These are phyloP conservation scores for Vireo griseus DNA, from an alignment of 2,797 vertebrate genomes.

Conservation along the genomic window DNA sequence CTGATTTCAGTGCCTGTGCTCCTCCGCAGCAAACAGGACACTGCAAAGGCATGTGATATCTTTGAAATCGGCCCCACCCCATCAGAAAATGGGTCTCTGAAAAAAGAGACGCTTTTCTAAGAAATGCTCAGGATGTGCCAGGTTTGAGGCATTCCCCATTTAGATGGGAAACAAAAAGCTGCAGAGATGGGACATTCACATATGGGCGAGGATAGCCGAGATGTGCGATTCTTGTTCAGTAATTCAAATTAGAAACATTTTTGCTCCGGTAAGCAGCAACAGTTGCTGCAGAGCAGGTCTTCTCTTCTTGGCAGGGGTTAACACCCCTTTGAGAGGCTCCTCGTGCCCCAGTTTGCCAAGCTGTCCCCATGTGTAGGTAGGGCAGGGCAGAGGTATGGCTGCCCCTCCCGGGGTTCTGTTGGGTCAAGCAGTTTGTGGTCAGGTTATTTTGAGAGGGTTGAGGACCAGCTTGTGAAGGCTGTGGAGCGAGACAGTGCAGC, in stretches of 20 bases:
- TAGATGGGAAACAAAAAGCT: background rate
- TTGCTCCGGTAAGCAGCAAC: background rate
- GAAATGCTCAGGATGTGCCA: background rate
- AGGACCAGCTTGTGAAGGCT: background rate
- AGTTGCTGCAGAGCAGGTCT: background rate
- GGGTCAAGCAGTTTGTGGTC: background rate
- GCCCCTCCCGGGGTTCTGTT: background rate
- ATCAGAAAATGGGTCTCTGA: background rate
- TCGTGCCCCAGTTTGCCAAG: rapidly evolving
- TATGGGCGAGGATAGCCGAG: rapidly evolving
- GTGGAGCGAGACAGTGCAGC: background rate
- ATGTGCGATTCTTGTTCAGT: background rate
- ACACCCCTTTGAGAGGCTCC: background rate
- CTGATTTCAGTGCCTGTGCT: no score
- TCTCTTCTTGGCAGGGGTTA: background rate
- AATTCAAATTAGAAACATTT: rapidly evolving
- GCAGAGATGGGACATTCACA: rapidly evolving
- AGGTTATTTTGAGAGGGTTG: background rate
- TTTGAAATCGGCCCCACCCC: background rate
- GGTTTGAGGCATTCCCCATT: background rate
- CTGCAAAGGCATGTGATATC: rapidly evolving
- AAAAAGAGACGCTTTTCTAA: background rate
- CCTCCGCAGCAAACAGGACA: background rate
- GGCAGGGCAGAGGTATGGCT: background rate
- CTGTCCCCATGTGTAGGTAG: rapidly evolving